A percentile compares a stretch with the other conserved stretches of the same genome.
phyloP scores from a whole-genome alignment of 2,797 vertebrate species.

The Muraenolepis orangiensis region DNA sequence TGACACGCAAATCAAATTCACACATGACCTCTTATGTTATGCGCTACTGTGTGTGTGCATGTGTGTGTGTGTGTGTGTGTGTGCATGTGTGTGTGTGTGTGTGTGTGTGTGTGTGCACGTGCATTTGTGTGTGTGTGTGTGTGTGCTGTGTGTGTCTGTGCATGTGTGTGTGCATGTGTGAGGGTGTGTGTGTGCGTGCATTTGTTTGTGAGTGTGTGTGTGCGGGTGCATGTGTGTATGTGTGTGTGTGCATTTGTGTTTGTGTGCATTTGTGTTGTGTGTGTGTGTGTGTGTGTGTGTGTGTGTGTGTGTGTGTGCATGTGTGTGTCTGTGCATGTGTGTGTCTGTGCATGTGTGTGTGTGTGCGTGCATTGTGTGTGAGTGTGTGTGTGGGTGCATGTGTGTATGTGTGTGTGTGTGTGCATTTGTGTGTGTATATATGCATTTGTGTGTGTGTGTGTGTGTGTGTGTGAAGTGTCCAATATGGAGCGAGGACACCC shows the following conservation, averaged over 20 bases:
- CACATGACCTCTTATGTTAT: not conserved
- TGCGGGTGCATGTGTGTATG: slow-evolving; percentile 5
- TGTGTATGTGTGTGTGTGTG: slow-evolving; percentile 10
- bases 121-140: not conserved
- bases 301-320: not conserved
- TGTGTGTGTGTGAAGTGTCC: slow-evolving; percentile 9
- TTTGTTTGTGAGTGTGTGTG: not conserved
- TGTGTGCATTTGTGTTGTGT: not conserved
- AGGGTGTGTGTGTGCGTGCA: not conserved
- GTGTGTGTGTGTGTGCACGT: not conserved
- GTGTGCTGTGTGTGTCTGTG: slow-evolving; percentile 10
- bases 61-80: too few species aligned
- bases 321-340: not conserved
- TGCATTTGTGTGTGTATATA: not conserved
- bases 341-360: not conserved
- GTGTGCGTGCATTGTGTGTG: not conserved
- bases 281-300: slow-evolving; percentile 6
- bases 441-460: not conserved
- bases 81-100: slow-evolving; percentile 2
- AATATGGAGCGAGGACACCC: slow-evolving; percentile 62
- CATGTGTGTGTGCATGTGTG: not conserved
- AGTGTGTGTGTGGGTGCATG: not conserved
- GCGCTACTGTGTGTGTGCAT: not conserved
- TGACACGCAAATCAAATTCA: slow-evolving; percentile 27
- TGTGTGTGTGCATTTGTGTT: not conserved